A percentile compares a stretch with the other conserved stretches of the same genome.
phyloP scores from a whole-genome alignment of 2,888 invertebrate species.

The Leuctra nigra region DNA sequence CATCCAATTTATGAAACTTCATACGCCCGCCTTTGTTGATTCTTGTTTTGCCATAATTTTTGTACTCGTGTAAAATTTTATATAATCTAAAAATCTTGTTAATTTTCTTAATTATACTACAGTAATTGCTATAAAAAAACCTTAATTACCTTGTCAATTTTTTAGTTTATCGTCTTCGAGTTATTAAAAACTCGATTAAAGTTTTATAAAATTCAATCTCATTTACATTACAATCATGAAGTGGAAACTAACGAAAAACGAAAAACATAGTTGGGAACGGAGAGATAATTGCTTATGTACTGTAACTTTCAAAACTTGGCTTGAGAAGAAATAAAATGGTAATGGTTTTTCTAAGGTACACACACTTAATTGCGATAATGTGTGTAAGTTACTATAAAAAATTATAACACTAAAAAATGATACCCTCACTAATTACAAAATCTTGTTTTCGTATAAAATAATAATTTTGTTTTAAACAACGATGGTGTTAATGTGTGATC shows the following conservation, averaged over 20 bases:
- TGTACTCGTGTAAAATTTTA: too few relatives aligned
- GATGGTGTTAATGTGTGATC: too few relatives aligned
- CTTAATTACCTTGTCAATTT: not conserved
- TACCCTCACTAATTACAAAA: slow-evolving; percentile 7
- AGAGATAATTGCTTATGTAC: too few relatives aligned
- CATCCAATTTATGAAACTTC: too few relatives aligned
- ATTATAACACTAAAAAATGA: not conserved
- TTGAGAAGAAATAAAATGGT: too few relatives aligned
- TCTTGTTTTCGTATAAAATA: too few relatives aligned
- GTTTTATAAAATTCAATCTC: slow-evolving; percentile 1
- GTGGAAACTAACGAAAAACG: not conserved
- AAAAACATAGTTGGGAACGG: too few relatives aligned
- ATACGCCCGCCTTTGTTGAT: too few relatives aligned
- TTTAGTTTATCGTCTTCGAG: not conserved
- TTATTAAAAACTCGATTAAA: not conserved
- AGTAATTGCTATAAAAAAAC: slow-evolving; percentile 1
- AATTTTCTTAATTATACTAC: not conserved
- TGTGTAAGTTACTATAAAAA: slow-evolving; percentile 5
- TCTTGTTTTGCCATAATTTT: too few relatives aligned
- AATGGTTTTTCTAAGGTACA: not conserved
- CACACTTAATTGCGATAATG: not conserved
- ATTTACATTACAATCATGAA: slow-evolving; percentile 3
- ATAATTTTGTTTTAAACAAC: too few relatives aligned
- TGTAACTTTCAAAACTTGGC: too few relatives aligned
- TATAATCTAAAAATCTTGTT: not conserved